A percentile compares a stretch with the other conserved stretches of the same genome.
Evolutionary conservation across 1,140 invertebrate genomes (phyloP).

Genomic region (Tetramorium alpestre): DNA sequence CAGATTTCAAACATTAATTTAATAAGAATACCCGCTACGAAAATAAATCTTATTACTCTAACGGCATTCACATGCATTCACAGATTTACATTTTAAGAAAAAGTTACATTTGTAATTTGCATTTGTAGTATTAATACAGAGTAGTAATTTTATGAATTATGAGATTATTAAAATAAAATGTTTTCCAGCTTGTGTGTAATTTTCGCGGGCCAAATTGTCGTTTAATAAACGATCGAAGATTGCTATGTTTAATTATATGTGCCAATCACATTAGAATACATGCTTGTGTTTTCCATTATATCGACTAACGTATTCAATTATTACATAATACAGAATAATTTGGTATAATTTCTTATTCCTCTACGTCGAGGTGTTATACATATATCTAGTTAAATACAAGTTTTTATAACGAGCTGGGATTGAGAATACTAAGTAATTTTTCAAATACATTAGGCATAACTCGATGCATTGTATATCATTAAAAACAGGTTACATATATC

Average conservation of each 20-base stretch:
- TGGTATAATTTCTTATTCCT: not conserved
- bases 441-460: not conserved
- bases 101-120: not conserved
- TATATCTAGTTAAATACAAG: not conserved
- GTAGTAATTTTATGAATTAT: not conserved
- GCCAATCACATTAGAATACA: not conserved
- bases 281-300: too few relatives aligned
- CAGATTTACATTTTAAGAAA: not conserved
- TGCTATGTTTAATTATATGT: not conserved
- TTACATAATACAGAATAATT: not conserved
- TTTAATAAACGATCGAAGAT: not conserved
- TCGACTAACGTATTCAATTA: not conserved
- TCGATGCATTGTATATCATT: not conserved
- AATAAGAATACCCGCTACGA: not conserved
- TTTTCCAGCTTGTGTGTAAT: not conserved
- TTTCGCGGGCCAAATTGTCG: not conserved
- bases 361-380: not conserved
- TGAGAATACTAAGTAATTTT: slow-evolving; percentile 6
- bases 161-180: not conserved
- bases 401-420: not conserved
- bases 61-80: too few relatives aligned
- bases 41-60: not conserved
- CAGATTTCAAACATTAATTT: not conserved
- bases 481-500: not conserved
- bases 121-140: not conserved